Evolutionary conservation across 2,797 vertebrate genomes (phyloP).

Genomic region (Macroramphosus scolopax): DNA sequence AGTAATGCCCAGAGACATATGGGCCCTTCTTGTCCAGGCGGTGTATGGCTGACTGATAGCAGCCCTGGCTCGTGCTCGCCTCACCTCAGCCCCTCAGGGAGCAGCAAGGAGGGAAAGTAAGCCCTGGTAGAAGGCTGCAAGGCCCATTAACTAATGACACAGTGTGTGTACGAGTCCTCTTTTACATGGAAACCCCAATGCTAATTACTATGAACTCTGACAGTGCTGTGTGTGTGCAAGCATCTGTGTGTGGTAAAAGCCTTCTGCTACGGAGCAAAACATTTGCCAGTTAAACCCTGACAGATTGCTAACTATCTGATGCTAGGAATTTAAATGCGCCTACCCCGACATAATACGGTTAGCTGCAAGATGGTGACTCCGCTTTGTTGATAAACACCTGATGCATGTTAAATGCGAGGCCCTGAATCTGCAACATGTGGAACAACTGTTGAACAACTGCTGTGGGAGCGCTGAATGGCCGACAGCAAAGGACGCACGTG

Average conservation of each 20-base stretch:
- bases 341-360: slow-evolving; percentile 17
- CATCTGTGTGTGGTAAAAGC: slow-evolving; percentile 36
- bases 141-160: slow-evolving; percentile 77
- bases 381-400: slow-evolving; percentile 22
- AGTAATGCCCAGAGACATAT: slow-evolving; percentile 61
- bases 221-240: slow-evolving; percentile 25
- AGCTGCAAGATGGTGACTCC: slow-evolving; percentile 6
- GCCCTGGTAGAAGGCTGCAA: slow-evolving; percentile 60
- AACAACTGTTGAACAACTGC: too few relatives aligned
- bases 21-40: slow-evolving; percentile 48
- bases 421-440: too few relatives aligned
- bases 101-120: slow-evolving; percentile 44
- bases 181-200: slow-evolving; percentile 61
- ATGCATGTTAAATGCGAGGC: slow-evolving; percentile 17
- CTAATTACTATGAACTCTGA: slow-evolving; percentile 70
- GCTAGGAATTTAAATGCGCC: slow-evolving; percentile 12
- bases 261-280: slow-evolving; percentile 33
- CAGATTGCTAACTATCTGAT: slow-evolving; percentile 19
- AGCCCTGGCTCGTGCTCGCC: slow-evolving; percentile 48
- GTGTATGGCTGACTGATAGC: slow-evolving; percentile 58
- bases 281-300: slow-evolving; percentile 43
- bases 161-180: slow-evolving; percentile 58
- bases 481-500: too few relatives aligned
- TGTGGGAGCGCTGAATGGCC: too few relatives aligned
- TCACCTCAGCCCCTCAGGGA: slow-evolving; percentile 57